Base-by-base conservation (phyloP, 2,888 invertebrate species). In the Embidobia sp. region DNA sequence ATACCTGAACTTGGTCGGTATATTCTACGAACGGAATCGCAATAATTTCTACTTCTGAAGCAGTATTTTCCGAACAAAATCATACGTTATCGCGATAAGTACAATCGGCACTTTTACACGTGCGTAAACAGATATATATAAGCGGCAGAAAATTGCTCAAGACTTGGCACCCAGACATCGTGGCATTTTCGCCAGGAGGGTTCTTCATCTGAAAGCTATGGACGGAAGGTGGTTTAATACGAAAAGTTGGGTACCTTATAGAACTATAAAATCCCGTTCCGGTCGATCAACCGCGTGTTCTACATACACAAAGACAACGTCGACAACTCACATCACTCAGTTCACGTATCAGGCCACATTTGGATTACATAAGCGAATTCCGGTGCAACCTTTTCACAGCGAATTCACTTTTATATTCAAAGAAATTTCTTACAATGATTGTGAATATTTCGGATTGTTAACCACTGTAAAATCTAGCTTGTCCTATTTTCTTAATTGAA, bases 311-410 rank as follows among this genome's bases (percentile, higher is more conserved):
- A 78, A 75, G 75, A 77, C 66, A 75, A 70, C 61, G 79, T 77
- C 77, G 55, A 55, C 80, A 80, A 78, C 82, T 82, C 81, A 82
- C 85, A 83, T 85, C 85, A 84, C 82, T 80, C 78, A 77, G 69
- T 78, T 80, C 80, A 72, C 67, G 61, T 64, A 75, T 77, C 79
- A 70, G 78, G 59, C 63, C 73, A 79, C 79, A 78, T 72, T 79
- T 79, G 76, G 44, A 77, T 85, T 85, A 83, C 83, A 83, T 84
- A 85, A 85, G 72, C 33, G 74, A 59, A 59, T 55, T 35, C 15
- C 15, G 55, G 40, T 26, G 51, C 70, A 78, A 51, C 59, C 61
- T 72, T 77, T 67, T 64, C 61, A 77, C 66, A 51, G 70, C 55
- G 46, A 72, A 70, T 73, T 73, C 70, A 49, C 77, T 55, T 29